A percentile compares a stretch with the other conserved stretches of the same genome.
These are phyloP conservation scores for Gymnocheta viridis DNA, from an alignment of 2,888 invertebrate genomes.

Conservation along the genomic window DNA sequence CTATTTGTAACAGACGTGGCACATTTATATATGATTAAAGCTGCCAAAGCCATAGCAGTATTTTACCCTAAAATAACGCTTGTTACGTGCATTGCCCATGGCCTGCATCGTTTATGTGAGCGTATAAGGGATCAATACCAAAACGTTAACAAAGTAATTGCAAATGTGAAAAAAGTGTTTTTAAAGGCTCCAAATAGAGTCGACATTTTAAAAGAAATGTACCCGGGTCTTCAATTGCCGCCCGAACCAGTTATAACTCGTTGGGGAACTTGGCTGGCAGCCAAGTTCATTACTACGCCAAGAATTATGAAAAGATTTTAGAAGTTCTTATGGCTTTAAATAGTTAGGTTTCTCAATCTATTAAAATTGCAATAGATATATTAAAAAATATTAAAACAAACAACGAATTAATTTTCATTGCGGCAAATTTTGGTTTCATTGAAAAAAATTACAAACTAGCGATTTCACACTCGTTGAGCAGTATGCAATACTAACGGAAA, in stretches of 20 bases:
- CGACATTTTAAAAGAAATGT: background rate
- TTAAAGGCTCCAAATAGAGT: background rate
- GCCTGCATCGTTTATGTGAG: background rate
- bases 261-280: slow-evolving; percentile 5
- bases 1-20: too few relatives aligned
- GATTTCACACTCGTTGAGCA: background rate
- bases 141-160: background rate
- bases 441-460: background rate
- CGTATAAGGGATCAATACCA: background rate
- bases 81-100: background rate
- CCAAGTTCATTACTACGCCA: background rate
- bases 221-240: too few relatives aligned
- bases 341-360: background rate
- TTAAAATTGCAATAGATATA: background rate
- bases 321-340: background rate
- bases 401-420: background rate
- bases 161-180: background rate
- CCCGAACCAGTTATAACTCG: background rate
- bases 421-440: background rate
- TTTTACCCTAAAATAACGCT: background rate
- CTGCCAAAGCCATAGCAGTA: too few relatives aligned
- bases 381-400: background rate
- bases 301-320: slow-evolving; percentile 1
- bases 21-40: too few relatives aligned
- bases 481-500: background rate